phyloP scores from a whole-genome alignment of 2,113 vertebrate species.

The Tetrao urogallus region DNA sequence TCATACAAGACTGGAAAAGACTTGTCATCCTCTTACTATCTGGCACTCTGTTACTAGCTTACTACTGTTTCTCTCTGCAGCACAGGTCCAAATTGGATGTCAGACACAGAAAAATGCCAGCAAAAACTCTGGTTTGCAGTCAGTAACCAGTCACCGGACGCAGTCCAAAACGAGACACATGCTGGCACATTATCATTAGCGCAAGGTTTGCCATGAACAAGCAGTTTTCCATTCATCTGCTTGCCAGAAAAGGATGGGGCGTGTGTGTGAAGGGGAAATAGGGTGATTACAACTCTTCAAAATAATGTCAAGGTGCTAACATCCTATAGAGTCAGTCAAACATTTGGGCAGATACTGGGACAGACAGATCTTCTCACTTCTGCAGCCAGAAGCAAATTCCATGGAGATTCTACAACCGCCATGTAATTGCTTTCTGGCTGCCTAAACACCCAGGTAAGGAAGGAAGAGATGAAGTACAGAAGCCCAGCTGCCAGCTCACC shows the following conservation, averaged over 20 bases:
- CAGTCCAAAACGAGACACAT: constrained; percentile 22
- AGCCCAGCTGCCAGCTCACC: neutral
- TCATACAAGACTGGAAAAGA: constrained; percentile 63
- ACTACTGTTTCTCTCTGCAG: constrained; percentile 43
- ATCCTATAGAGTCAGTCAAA: neutral
- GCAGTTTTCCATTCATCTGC: neutral
- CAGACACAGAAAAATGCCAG: constrained; percentile 48
- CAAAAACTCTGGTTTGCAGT: neutral
- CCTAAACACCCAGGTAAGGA: neutral
- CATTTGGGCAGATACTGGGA: neutral
- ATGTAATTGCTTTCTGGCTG: neutral
- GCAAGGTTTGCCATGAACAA: neutral
- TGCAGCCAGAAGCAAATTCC: neutral
- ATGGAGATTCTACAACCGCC: neutral
- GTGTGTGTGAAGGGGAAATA: neutral
- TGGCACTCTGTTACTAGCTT: constrained; percentile 19
- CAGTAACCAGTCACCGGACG: neutral
- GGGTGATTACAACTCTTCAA: neutral
- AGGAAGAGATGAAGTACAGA: constrained; percentile 12
- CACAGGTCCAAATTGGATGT: constrained; percentile 42
- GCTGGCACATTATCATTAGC: neutral
- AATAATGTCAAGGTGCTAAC: neutral
- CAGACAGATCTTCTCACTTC: neutral
- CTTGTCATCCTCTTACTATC: constrained; percentile 66
- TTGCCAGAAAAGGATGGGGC: neutral